phyloP scores from a whole-genome alignment of 2,797 vertebrate species.

The Calcarius lapponicus region DNA sequence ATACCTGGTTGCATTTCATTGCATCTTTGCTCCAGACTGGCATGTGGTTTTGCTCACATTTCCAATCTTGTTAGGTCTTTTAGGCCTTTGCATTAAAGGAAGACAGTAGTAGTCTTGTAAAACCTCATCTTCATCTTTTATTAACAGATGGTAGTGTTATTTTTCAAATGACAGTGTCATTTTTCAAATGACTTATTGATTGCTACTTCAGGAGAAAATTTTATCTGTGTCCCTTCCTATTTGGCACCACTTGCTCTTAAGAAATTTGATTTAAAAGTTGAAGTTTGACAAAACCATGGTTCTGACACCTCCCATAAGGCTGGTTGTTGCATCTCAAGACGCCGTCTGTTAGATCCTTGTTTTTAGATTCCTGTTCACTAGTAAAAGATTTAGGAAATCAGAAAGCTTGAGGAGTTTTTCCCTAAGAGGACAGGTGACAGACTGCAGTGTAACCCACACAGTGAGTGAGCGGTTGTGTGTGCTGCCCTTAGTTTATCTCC shows the following conservation, averaged over 20 bases:
- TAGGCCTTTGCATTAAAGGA: background rate
- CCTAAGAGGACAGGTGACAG: background rate
- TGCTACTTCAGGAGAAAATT: background rate
- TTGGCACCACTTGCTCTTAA: background rate
- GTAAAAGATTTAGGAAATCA: background rate
- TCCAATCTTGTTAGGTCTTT: background rate
- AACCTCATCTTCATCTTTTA: background rate
- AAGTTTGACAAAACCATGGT: background rate
- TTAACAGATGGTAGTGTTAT: conserved; percentile 12
- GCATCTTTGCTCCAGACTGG: background rate
- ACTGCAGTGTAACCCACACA: background rate
- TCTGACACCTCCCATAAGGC: background rate
- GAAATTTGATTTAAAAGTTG: background rate
- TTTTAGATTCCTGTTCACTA: background rate
- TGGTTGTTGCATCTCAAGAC: background rate
- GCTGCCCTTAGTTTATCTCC: background rate
- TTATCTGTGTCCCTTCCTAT: background rate
- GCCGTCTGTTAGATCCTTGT: background rate
- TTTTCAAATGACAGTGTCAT: too few species aligned
- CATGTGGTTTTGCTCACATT: background rate
- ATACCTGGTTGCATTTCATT: background rate
- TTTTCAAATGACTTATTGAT: background rate
- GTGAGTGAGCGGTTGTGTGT: background rate
- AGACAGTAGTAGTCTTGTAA: background rate
- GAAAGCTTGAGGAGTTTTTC: background rate